Evolutionary conservation across 2,113 vertebrate species (phyloP).

Genomic region (Eulemur macaco): DNA sequence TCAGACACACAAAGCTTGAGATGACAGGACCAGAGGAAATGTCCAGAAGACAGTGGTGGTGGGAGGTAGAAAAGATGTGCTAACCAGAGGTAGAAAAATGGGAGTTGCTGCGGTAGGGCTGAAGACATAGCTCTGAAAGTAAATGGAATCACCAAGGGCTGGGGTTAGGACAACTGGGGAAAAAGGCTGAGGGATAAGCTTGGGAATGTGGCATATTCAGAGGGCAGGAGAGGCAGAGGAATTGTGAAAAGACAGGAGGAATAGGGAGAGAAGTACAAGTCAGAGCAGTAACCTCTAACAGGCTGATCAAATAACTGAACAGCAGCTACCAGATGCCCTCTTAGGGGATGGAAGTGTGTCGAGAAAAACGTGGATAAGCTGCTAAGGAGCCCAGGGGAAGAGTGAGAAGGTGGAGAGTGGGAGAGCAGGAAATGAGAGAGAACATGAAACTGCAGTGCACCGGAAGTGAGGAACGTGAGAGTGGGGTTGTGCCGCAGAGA

Average conservation of each 20-base stretch:
- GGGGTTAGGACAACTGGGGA: neutral
- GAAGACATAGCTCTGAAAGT: neutral
- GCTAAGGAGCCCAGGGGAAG: neutral
- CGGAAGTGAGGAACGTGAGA: neutral
- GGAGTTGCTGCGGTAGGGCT: neutral
- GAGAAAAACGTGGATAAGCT: neutral
- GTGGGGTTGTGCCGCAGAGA: neutral
- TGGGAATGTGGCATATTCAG: neutral
- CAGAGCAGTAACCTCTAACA: neutral
- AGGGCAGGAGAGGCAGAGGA: neutral
- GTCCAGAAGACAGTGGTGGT: neutral
- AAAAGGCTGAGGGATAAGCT: neutral
- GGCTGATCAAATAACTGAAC: neutral
- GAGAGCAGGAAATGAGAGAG: neutral
- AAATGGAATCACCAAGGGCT: neutral
- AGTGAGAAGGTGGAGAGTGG: rapidly evolving
- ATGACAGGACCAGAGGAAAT: neutral
- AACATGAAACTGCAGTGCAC: neutral
- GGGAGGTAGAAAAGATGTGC: neutral
- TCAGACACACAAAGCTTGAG: neutral
- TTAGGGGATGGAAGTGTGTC: neutral
- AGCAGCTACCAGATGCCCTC: neutral
- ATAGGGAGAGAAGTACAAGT: neutral
- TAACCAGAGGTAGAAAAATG: neutral
- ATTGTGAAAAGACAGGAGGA: neutral